Percentiles rank a stretch among this genome's conserved stretches.
phyloP scores from a whole-genome alignment of 2,113 vertebrate genomes.

The Paramormyrops kingsleyae region DNA sequence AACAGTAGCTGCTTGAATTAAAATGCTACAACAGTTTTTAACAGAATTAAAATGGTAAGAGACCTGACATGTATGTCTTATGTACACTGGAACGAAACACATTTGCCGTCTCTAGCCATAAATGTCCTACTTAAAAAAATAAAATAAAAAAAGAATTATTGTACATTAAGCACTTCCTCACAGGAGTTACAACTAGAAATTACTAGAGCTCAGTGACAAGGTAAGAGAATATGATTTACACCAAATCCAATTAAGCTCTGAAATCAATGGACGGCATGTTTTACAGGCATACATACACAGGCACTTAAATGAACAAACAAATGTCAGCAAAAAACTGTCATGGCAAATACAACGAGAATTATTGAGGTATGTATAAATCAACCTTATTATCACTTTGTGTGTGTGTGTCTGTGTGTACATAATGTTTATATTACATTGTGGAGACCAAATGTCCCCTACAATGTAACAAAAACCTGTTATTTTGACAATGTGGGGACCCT shows the following conservation, averaged over 20 bases:
- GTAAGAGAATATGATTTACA: not conserved
- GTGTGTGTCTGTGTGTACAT: not conserved
- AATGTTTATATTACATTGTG: not conserved
- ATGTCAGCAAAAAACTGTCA: not conserved
- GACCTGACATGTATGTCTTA: not conserved
- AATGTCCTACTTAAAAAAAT: not conserved
- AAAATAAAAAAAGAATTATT: not conserved
- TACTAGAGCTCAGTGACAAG: not conserved
- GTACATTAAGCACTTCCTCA: not conserved
- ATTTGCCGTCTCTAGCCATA: not conserved
- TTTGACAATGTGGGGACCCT: too few relatives aligned
- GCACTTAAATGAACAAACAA: not conserved
- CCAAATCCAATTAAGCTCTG: not conserved
- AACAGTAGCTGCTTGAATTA: not conserved
- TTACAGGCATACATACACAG: not conserved
- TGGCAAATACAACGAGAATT: not conserved
- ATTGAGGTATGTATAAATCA: not conserved
- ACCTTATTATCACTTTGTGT: not conserved
- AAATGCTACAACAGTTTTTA: not conserved
- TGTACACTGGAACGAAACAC: not conserved
- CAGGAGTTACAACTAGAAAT: not conserved
- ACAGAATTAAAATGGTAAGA: not conserved
- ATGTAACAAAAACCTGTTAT: not conserved
- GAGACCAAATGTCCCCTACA: not conserved
- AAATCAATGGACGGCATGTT: not conserved